phyloP scores from a whole-genome alignment of 1,140 invertebrate species.

The Polypedilum vanderplanki region DNA sequence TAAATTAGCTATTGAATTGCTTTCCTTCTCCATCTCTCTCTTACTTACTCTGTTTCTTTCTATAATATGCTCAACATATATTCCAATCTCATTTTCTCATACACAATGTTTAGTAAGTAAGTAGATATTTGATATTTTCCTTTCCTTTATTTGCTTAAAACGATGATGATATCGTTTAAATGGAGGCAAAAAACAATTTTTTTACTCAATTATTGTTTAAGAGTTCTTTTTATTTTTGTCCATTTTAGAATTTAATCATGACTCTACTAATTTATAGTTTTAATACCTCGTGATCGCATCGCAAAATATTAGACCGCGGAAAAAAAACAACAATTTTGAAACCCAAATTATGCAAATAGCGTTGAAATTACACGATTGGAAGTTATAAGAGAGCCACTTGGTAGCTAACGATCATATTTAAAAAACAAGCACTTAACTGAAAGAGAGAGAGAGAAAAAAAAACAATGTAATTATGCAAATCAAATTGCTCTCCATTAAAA shows the following conservation, averaged over 20 bases:
- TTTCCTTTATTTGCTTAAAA: too few relatives aligned
- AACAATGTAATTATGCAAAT: constrained; percentile 19
- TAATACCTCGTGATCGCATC: constrained; percentile 4
- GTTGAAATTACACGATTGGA: constrained; percentile 8
- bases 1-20: not conserved
- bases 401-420: constrained; percentile 12
- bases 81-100: too few relatives aligned
- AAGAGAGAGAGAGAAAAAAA: not conserved
- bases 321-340: not conserved
- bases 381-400: not conserved
- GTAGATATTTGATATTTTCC: too few relatives aligned
- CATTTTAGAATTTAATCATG: too few relatives aligned
- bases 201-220: too few relatives aligned
- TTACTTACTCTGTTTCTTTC: not conserved
- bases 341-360: not conserved
- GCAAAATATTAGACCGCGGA: not conserved
- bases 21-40: not conserved
- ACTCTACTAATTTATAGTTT: constrained; percentile 8
- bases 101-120: too few relatives aligned
- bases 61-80: not conserved
- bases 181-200: too few relatives aligned
- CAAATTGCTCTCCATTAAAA: constrained; percentile 7
- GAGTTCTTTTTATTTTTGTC: too few relatives aligned
- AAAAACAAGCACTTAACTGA: constrained; percentile 6
- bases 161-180: too few relatives aligned